These are phyloP conservation scores for Corynorhinus townsendii DNA, from an alignment of 2,113 vertebrate species.

Conservation along the genomic window DNA sequence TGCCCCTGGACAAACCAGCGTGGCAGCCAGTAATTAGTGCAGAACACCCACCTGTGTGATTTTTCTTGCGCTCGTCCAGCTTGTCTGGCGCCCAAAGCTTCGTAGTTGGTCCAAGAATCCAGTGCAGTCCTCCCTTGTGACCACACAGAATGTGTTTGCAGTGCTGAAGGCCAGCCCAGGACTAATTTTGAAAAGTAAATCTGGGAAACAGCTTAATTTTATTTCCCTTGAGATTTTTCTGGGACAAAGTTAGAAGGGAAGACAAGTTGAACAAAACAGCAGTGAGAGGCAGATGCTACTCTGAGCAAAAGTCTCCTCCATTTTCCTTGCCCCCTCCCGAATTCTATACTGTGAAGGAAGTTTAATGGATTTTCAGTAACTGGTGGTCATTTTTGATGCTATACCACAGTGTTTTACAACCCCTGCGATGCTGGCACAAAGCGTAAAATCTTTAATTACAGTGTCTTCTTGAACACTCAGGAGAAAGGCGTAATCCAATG, in stretches of 20 bases:
- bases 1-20: background rate
- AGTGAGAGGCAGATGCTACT: conserved; percentile 37
- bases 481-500: background rate
- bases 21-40: background rate
- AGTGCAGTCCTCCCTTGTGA: conserved; percentile 12
- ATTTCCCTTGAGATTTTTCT: conserved; percentile 65
- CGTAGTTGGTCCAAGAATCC: conserved; percentile 41
- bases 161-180: conserved; percentile 55
- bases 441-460: conserved; percentile 73
- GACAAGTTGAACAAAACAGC: conserved; percentile 46
- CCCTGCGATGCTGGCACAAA: conserved; percentile 69
- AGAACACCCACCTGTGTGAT: conserved; percentile 1
- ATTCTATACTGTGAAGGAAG: conserved; percentile 66
- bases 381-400: conserved; percentile 75
- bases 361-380: conserved; percentile 74
- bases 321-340: conserved; percentile 51
- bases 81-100: background rate
- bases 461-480: conserved; percentile 65
- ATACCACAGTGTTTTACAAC: conserved; percentile 74
- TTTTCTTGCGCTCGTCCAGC: conserved; percentile 38
- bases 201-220: conserved; percentile 70
- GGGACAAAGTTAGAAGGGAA: conserved; percentile 55
- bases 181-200: conserved; percentile 67
- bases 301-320: conserved; percentile 44
- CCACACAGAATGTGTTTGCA: conserved; percentile 46